Evolutionary conservation across 1,140 invertebrate genomes (phyloP), one percentile per base, ranked within the genome.

Genomic region (Zaprionus ghesquierei): DNA sequence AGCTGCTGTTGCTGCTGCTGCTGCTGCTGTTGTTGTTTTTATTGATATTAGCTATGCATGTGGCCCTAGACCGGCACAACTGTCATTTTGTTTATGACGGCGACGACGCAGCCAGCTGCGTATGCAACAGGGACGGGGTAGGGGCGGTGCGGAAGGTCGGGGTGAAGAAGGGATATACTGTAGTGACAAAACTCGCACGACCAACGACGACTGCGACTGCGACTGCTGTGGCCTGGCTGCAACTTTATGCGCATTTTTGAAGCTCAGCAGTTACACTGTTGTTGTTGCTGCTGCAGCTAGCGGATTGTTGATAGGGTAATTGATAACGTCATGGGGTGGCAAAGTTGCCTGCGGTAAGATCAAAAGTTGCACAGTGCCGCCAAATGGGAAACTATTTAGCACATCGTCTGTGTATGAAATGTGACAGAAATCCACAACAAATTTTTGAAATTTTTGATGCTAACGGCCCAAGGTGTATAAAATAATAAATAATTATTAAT

Each of bases 41-140:
- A 86, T 87, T 86, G 81, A 82, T 86, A 86, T 86, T 86, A 86
- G 81, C 82, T 86, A 87, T 87, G 79, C 82, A 86, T 79, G 64
- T 75, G 75, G 62, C 61, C 61, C 73, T 60, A 60, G 69, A 74
- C 56, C 62, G 53, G 72, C 75, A 22, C 41, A 89, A 87, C 75
- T 87, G 84, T 79, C 84, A 87, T 87, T 87, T 87, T 87, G 84
- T 87, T 87, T 87, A 87, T 89, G 82, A 80, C 80, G 78, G 66
- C 72, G 80, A 84, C 79, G 79, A 85, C 77, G 82, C 75, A 56
- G 15, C 59, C 64, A 73, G 82, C 53, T 76, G 82, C 66, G 78
- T 50, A 77, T 69, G 61, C 49, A 44, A 49, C 49, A 58, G 23
- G 23, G 59, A 15, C 35, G 35, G 46, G 29, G n/a, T 29, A 35